These are phyloP conservation scores for Bathynomus jamesi DNA, from an alignment of 1,140 invertebrate genomes.

Conservation along the genomic window DNA sequence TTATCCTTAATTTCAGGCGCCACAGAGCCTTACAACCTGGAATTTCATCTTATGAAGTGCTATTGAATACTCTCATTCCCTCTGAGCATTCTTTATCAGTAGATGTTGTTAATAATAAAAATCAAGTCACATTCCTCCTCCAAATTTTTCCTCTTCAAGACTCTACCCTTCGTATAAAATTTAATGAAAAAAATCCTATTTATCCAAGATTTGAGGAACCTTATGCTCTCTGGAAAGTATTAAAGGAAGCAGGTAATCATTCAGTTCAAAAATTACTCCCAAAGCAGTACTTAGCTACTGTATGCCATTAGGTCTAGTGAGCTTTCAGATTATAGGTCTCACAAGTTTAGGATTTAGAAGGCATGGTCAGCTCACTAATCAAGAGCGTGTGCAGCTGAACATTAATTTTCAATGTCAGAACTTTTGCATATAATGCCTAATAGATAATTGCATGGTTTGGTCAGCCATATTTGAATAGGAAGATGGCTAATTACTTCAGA, in stretches of 20 bases:
- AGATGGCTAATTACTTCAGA: no score
- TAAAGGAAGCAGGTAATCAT: constrained; percentile 56
- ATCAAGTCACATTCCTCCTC: constrained; percentile 55
- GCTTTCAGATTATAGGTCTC: background rate
- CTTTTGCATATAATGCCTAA: no score
- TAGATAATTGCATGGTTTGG: no score
- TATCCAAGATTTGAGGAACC: constrained; percentile 70
- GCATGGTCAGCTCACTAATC: no score
- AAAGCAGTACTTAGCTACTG: background rate
- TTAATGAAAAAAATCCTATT: constrained; percentile 75
- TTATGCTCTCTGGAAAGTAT: constrained; percentile 65
- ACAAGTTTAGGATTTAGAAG: background rate
- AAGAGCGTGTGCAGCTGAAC: no score
- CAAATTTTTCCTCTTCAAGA: constrained; percentile 59
- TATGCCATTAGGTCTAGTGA: background rate
- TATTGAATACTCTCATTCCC: constrained; percentile 59
- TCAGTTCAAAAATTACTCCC: background rate
- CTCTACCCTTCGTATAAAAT: constrained; percentile 68
- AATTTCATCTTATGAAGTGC: constrained; percentile 63
- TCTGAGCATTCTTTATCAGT: constrained; percentile 50
- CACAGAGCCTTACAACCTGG: constrained; percentile 64
- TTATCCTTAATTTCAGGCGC: constrained; percentile 58
- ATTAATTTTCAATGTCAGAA: no score
- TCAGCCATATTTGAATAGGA: no score
- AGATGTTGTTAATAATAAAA: constrained; percentile 62